Evolutionary conservation across 2,888 invertebrate species (phyloP).

Genomic region (Lapara coniferarum): DNA sequence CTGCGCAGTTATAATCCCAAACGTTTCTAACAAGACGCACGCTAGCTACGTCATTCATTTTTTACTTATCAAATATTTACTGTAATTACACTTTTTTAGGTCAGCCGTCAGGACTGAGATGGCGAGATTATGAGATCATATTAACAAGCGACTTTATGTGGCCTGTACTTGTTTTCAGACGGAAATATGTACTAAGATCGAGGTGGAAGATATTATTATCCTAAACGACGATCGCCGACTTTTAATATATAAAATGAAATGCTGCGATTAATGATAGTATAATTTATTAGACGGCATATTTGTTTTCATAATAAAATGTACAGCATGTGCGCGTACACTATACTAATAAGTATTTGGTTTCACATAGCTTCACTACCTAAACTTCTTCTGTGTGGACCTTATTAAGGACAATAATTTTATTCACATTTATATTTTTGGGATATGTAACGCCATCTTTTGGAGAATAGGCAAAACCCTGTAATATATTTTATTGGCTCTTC

Average conservation of each 20-base stretch:
- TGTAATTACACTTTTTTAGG: not conserved
- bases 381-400: too few species aligned
- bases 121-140: slow-evolving; percentile 3
- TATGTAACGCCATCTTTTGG: too few species aligned
- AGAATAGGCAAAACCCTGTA: too few species aligned
- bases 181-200: not conserved
- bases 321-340: too few species aligned
- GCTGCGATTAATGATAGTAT: too few species aligned
- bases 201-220: not conserved
- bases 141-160: not conserved
- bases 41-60: not conserved
- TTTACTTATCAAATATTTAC: slow-evolving; percentile 14
- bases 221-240: not conserved
- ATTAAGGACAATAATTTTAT: too few species aligned
- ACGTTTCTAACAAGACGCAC: slow-evolving; percentile 16
- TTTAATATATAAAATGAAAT: not conserved
- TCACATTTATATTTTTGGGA: too few species aligned
- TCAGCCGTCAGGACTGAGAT: not conserved
- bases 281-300: too few species aligned
- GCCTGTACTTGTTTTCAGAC: not conserved
- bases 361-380: too few species aligned
- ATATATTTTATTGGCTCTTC: too few species aligned
- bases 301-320: too few species aligned
- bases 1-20: slow-evolving; percentile 43
- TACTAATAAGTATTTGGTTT: too few species aligned